Evolutionary conservation across 1,140 invertebrate species (phyloP).

Genomic region (Drosophila cardini): DNA sequence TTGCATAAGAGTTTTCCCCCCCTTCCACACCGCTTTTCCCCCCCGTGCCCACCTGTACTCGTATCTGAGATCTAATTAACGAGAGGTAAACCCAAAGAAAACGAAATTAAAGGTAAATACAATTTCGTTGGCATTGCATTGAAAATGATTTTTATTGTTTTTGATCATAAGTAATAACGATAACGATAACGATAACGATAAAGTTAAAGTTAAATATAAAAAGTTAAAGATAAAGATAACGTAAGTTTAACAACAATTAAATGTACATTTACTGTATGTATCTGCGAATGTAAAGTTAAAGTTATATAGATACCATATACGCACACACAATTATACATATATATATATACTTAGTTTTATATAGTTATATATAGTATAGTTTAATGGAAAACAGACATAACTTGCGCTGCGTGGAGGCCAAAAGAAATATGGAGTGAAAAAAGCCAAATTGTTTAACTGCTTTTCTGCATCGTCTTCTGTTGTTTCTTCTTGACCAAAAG

Average conservation of each 20-base stretch:
- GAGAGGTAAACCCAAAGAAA: constrained; percentile 20
- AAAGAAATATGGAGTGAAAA: not conserved
- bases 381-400: constrained; percentile 45
- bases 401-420: constrained; percentile 52
- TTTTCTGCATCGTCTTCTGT: not conserved
- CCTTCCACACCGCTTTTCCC: not conserved
- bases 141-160: constrained; percentile 76
- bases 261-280: constrained; percentile 65
- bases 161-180: constrained; percentile 74
- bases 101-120: constrained; percentile 30
- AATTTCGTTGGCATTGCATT: constrained; percentile 58
- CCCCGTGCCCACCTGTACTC: not conserved
- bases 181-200: constrained; percentile 54
- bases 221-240: constrained; percentile 44
- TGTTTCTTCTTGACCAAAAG: not conserved
- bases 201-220: too few species aligned
- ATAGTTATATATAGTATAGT: constrained; percentile 10
- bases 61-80: constrained; percentile 52
- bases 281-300: constrained; percentile 33
- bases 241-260: constrained; percentile 77
- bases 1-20: constrained; percentile 32
- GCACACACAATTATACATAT: constrained; percentile 35
- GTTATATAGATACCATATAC: constrained; percentile 31
- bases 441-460: constrained; percentile 9
- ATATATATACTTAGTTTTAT: constrained; percentile 17